phyloP scores from a whole-genome alignment of 1,140 invertebrate species.

The honey bee (Apis mellifera) region DNA sequence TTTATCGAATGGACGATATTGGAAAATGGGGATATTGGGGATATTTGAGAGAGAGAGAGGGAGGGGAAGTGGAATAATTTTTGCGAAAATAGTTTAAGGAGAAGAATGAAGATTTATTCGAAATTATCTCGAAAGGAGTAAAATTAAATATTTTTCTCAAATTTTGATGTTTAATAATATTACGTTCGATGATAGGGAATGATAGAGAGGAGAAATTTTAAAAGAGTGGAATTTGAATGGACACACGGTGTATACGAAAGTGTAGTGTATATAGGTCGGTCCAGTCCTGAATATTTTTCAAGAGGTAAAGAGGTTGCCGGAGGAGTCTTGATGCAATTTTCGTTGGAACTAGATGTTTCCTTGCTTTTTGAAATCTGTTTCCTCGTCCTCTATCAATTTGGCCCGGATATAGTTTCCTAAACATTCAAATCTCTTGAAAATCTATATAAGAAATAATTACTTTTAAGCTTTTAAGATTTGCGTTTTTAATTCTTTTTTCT shows the following conservation, averaged over 20 bases:
- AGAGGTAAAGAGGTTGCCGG: slow-evolving; percentile 4
- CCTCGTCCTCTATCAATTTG: slow-evolving; percentile 33
- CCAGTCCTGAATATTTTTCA: slow-evolving; percentile 63
- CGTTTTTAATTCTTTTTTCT: slow-evolving; percentile 10
- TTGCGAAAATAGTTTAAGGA: no score
- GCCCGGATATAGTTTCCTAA: slow-evolving; percentile 43
- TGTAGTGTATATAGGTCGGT: slow-evolving; percentile 25
- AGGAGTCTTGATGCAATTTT: slow-evolving; percentile 59
- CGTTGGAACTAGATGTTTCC: slow-evolving; percentile 25
- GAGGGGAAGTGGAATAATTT: no score
- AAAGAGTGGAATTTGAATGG: not conserved
- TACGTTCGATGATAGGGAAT: no score
- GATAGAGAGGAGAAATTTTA: no score
- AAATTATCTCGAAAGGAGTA: no score
- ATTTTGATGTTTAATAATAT: no score
- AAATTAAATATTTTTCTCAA: no score
- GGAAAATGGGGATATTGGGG: no score
- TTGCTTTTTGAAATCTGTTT: slow-evolving; percentile 53
- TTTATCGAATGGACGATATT: no score
- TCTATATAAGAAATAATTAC: slow-evolving; percentile 44
- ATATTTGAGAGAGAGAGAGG: no score
- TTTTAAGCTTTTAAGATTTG: slow-evolving; percentile 22
- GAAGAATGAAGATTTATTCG: no score
- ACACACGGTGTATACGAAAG: slow-evolving; percentile 13
- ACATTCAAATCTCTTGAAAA: slow-evolving; percentile 9